Percentiles rank a stretch among this genome's conserved stretches.
These are phyloP conservation scores for Himalopsyche tibetana DNA, from an alignment of 2,888 invertebrate genomes.

Conservation along the genomic window DNA sequence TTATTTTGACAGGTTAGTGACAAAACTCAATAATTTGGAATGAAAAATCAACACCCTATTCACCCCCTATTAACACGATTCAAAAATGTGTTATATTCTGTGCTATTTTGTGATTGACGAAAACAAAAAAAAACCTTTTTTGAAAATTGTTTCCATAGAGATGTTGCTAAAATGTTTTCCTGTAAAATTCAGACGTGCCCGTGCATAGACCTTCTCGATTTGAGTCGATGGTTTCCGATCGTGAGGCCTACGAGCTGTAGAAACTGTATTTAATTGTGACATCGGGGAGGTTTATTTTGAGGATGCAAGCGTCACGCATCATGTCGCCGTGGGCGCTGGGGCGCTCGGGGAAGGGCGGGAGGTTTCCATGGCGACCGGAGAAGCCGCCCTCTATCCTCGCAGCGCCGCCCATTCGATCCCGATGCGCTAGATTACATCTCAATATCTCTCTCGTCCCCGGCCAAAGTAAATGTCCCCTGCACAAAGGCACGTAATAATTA, in stretches of 20 bases:
- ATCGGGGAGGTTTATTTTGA: conserved; percentile 45
- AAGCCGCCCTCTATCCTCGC: conserved; percentile 64
- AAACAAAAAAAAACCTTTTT: no score
- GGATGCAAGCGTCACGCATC: conserved; percentile 45
- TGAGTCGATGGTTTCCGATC: conserved; percentile 8
- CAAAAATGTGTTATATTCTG: no score
- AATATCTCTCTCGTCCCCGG: not conserved
- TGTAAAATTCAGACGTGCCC: no score
- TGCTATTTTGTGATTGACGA: no score
- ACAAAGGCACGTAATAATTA: conserved; percentile 5
- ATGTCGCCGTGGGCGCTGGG: conserved; percentile 51
- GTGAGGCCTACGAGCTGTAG: not conserved
- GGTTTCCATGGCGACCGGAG: conserved; percentile 73
- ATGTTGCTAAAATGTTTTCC: no score
- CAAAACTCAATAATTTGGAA: no score
- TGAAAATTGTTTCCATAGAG: no score
- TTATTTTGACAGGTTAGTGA: no score
- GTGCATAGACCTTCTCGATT: not conserved
- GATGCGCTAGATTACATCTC: conserved; percentile 36
- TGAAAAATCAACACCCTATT: no score
- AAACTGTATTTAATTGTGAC: conserved; percentile 42
- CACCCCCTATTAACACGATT: no score
- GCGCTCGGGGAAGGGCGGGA: conserved; percentile 71
- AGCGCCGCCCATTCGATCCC: conserved; percentile 42
- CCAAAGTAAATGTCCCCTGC: conserved; percentile 9